These are phyloP conservation scores for Hydropotes inermis DNA, from an alignment of 2,113 vertebrate species.

Conservation along the genomic window DNA sequence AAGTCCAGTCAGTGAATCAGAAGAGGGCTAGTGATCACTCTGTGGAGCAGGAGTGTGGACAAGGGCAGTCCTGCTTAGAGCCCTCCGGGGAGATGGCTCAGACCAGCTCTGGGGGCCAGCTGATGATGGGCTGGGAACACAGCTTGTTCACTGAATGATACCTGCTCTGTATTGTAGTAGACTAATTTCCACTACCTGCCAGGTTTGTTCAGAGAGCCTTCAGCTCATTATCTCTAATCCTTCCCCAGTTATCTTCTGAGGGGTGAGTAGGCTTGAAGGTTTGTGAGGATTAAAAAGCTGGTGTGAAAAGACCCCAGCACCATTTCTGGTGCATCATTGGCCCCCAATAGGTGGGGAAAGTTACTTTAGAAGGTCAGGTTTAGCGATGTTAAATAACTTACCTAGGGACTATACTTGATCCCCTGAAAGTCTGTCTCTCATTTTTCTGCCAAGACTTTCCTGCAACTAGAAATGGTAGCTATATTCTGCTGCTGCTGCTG, in stretches of 20 bases:
- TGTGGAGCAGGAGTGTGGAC: too few relatives aligned
- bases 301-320: not conserved
- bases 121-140: not conserved
- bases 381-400: not conserved
- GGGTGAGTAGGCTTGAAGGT: not conserved
- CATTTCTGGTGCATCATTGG: not conserved
- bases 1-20: not conserved
- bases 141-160: not conserved
- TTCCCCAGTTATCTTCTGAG: not conserved
- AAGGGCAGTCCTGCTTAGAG: rapidly evolving
- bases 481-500: not conserved
- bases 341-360: not conserved
- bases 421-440: not conserved
- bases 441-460: not conserved
- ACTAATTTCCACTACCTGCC: not conserved
- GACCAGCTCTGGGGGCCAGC: not conserved
- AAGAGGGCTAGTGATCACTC: not conserved
- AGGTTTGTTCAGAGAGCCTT: not conserved
- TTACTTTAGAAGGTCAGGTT: not conserved
- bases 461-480: not conserved
- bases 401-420: not conserved
- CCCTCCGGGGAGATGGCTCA: not conserved
- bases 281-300: not conserved
- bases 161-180: not conserved
- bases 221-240: not conserved